Percentiles rank a stretch among this genome's conserved stretches.
Conservation (phyloP, 64 coral and sea anemone genomes). For the Catalaphyllia jardinei region DNA sequence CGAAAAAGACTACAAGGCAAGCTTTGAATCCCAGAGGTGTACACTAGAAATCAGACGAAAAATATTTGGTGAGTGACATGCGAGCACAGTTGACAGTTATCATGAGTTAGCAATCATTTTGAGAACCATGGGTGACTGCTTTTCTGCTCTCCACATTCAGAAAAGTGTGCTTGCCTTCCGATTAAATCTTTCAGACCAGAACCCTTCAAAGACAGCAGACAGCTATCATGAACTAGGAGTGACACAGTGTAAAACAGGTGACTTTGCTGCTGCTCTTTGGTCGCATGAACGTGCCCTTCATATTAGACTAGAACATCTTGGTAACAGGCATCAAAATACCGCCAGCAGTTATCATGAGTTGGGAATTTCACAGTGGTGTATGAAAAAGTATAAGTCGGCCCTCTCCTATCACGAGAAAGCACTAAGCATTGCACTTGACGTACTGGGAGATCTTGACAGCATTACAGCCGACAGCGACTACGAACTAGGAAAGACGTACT, state of each 20-base stretch:
- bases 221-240: background rate
- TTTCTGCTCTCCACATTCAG: background rate
- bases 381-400: background rate
- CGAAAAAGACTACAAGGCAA: background rate
- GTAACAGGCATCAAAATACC: background rate
- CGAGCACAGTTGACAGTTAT: background rate
- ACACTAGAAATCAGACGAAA: background rate
- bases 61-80: background rate
- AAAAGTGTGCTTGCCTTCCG: background rate
- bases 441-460: background rate
- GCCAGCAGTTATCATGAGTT: background rate
- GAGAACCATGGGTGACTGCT: background rate
- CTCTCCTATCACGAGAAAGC: background rate
- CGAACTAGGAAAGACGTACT: constrained; percentile 3
- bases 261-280: background rate
- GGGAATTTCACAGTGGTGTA: background rate
- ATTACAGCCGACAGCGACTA: background rate
- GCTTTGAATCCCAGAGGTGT: background rate
- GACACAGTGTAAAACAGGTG: background rate
- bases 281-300: background rate
- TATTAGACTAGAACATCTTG: background rate
- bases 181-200: background rate
- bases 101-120: background rate
- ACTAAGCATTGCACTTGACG: background rate
- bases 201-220: background rate